Base-by-base conservation (phyloP, 2,888 invertebrate genomes). In the Mimas tiliae region DNA sequence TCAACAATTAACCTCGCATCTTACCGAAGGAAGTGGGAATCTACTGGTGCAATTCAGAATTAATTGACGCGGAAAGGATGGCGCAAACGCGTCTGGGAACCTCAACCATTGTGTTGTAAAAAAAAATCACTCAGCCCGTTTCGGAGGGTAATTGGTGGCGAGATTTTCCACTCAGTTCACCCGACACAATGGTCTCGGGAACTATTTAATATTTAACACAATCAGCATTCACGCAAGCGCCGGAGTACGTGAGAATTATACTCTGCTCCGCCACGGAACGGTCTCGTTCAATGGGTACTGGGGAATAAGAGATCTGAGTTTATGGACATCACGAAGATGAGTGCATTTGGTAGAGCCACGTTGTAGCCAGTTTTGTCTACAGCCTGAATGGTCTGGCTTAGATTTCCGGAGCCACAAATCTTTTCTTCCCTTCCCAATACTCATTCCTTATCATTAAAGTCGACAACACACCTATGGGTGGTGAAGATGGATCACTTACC, bases 121-220 rank as follows among this genome's bases (percentile, higher is more conserved):
- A 63, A 63, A 63, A 66, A 63, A 27, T 45, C 33, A 66, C 52
- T 45, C 47, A 21, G 69, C 75, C 76, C 78, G 79, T 88, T 88
- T 85, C 77, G 81, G 79, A 74, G 69, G 73, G 72, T 88, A 88
- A 89, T 88, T 87, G 83, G 79, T 80, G 82, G 65, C 83, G 78
- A 83, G 81, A 84, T 87, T 89, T 88, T 89, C 87, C 88, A 85
- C 79, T 82, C 75, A 80, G 84, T 74, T 82, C 73, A 74, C 72
- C 76, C 67, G 74, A 69, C 74, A 89, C 85, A 87, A 88, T 88
- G 78, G 83, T 74, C 81, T 73, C 76, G 87, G 85, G 88, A 89
- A 89, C 86, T 82, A 76, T 77, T 83, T 86, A 86, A 82, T 85
- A 86, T 88, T 86, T 84, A 77, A 76, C 71, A 75, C 78, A 79